Evolutionary conservation across 2,797 vertebrate genomes (phyloP), one percentile per base, ranked within the genome.

Genomic region (Melanotaenia nigrans): DNA sequence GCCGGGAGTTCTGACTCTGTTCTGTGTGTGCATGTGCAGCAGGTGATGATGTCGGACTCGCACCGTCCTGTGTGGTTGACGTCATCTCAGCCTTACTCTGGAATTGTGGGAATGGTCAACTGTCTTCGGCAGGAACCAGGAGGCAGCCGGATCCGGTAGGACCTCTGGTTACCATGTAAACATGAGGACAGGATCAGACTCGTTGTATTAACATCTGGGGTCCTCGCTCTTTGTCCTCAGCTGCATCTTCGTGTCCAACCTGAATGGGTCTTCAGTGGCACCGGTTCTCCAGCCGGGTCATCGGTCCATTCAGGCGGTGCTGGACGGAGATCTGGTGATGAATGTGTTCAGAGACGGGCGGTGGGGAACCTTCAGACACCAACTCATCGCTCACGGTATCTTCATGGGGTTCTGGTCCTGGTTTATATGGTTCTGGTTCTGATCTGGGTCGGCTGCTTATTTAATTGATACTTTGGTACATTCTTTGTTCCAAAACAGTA

Each of bases 41-140:
- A 95, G 94, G 81, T 16, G 0, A 35, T 77, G 24, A 86, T 98
- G 84, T 92, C 93, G 0, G 90, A 95, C 18, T 3, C 94, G 0
- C 93, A 96, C 35, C 72, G 61, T 35, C 92, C 94, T 0, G 86
- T 99, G 73, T 99, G 97, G 96, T 86, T 99, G 75, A 96, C 90
- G 1, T 95, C 96, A 3, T 81, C 89, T 40, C 86, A 92, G 65
- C 65, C 85, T 3, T 95, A 96, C 85, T 97, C 95, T 0, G 98
- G 98, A 25, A 86, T 99, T 71, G 91, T 99, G 65, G 98, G 98
- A 66, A 92, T 99, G 96, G 96, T 98, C 74, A 99, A 97, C 91
- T 99, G 98, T 85, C 95, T 99, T 20, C 95, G 96, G n/a, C 96
- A 95, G 79, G 98, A 99, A 85, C 94, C 96, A 0, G 95, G 95